Evolutionary conservation across 2,888 invertebrate genomes (phyloP).

Genomic region (Subacronicta megacephala): DNA sequence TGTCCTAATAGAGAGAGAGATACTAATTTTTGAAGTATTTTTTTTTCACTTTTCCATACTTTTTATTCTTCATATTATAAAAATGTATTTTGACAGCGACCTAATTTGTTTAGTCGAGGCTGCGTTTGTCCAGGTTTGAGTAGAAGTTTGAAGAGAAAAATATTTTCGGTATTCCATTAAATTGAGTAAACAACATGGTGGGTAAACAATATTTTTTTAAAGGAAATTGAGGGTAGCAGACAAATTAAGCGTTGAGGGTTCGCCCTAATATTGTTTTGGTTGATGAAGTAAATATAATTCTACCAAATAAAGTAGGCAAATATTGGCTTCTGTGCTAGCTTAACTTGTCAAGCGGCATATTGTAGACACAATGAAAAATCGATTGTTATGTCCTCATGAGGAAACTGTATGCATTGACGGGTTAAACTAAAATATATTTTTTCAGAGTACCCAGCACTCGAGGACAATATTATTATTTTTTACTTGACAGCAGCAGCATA

Average conservation of each 20-base stretch:
- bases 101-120: slow-evolving; percentile 28
- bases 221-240: slow-evolving; percentile 46
- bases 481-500: no score
- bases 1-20: no score
- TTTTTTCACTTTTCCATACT: no score
- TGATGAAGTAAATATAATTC: slow-evolving; percentile 23
- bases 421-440: no score
- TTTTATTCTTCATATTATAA: neutral
- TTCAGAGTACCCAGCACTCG: no score
- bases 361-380: no score
- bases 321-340: neutral
- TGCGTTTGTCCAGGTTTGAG: slow-evolving; percentile 28
- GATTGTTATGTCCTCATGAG: no score
- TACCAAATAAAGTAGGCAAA: neutral
- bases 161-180: slow-evolving; percentile 44
- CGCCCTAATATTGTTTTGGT: slow-evolving; percentile 22
- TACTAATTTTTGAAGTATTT: no score
- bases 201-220: slow-evolving; percentile 44
- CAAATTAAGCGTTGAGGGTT: slow-evolving; percentile 28
- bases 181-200: slow-evolving; percentile 38
- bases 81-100: neutral
- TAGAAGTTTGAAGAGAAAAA: slow-evolving; percentile 23
- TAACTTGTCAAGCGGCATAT: no score
- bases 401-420: no score
- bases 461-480: no score